Base-by-base conservation (phyloP, 2,113 vertebrate species). In the Galemys pyrenaicus region DNA sequence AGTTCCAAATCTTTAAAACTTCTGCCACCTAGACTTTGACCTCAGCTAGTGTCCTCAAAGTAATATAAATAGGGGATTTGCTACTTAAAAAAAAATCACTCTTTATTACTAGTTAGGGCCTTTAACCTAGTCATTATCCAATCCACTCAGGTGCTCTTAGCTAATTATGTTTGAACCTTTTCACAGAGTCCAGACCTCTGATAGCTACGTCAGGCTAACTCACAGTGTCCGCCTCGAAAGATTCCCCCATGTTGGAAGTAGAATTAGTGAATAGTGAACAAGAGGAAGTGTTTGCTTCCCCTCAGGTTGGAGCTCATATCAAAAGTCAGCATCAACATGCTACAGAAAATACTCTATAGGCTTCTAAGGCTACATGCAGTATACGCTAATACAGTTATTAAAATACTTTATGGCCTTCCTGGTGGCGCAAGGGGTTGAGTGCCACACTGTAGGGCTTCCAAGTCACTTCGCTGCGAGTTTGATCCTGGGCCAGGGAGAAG, bases 1-100 rank as follows among this genome's bases (percentile, higher is more conserved):
- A 74, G 35, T 65, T 89, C 13, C 32, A 90, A 85, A 84, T 85
- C 88, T 51, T 80, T 60, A 70, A 78, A 70, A 90, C 56, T 92
- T 49, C 51, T 26, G 20, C 39, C 60, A 49, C 13, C 56, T 35
- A 78, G 9, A 13, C 73, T 89, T 83, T 26, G 92, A 24, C 49
- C 5, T 62, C 24, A 20, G 41, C 37, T 39, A 85, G 3, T 46
- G 8, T 78, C 24, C 20, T 35, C 44, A 80, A 87, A 15, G 16
- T 87, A 79, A 68, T 81, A 68, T 32, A 64, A 77, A 75, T 6
- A 62, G 24, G 46, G 12, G 28, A 9, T 6, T 67, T 8, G 15
- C 4, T 37, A 30, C 44, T 91, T 60, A 56, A 78, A 90, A 88
- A 56, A 78, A 90, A 88, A 39, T 19, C 39, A 28, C 5, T 56